Conservation (phyloP, 2,888 invertebrate species). For the Oligia strigilis region DNA sequence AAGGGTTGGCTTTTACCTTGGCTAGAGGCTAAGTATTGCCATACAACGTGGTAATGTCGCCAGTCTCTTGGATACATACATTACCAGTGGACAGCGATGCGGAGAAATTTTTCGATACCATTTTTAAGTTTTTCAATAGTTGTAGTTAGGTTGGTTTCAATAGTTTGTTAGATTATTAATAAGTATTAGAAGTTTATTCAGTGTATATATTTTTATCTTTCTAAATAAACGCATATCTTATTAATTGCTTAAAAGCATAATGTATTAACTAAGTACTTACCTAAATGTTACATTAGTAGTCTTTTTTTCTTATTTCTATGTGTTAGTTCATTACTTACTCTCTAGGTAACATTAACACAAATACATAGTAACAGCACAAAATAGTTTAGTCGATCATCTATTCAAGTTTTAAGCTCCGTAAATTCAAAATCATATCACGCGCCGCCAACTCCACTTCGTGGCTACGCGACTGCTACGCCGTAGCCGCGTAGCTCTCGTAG, state of each 20-base stretch:
- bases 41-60: neutral
- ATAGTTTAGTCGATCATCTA: conserved; percentile 54
- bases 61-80: neutral
- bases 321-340: neutral
- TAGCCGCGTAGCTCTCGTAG: conserved; percentile 50
- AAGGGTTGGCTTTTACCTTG: neutral
- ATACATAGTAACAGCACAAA: conserved; percentile 17
- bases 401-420: conserved; percentile 53
- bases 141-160: neutral
- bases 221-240: neutral
- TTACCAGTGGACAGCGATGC: neutral
- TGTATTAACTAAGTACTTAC: neutral
- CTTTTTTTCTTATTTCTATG: neutral
- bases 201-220: neutral
- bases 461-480: conserved; percentile 58
- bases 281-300: neutral
- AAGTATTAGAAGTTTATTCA: neutral
- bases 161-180: neutral
- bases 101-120: neutral
- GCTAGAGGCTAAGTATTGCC: neutral
- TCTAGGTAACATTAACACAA: neutral
- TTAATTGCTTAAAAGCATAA: neutral
- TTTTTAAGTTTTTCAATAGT: neutral
- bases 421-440: conserved; percentile 65
- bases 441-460: conserved; percentile 53